These are phyloP conservation scores for human DNA, from an alignment of 2,113 vertebrate species.

Conservation along the genomic window DNA sequence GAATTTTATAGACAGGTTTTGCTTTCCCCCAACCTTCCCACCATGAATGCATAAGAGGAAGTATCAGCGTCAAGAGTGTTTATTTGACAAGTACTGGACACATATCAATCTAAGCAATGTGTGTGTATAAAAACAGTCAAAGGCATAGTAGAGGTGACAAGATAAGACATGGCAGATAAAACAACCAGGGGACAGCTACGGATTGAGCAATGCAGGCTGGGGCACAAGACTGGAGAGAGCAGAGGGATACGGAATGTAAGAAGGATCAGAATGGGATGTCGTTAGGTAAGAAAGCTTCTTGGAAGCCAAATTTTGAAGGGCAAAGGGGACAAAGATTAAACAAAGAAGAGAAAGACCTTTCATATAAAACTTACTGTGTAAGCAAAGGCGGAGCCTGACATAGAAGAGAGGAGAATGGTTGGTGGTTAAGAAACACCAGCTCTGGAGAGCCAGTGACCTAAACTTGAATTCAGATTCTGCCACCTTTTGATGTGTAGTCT, in stretches of 20 bases:
- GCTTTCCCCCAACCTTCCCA: background rate
- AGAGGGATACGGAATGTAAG: too few species aligned
- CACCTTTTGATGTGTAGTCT: background rate
- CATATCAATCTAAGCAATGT: background rate
- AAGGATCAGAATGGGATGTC: background rate
- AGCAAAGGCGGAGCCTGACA: background rate
- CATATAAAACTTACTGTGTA: background rate
- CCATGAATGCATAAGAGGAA: background rate
- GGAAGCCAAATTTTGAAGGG: background rate
- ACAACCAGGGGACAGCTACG: background rate
- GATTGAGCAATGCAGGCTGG: background rate
- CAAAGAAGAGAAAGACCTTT: background rate
- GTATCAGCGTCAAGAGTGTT: background rate
- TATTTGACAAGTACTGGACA: constrained; percentile 24
- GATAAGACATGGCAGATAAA: background rate
- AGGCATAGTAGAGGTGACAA: background rate
- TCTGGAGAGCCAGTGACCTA: background rate
- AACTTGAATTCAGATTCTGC: background rate
- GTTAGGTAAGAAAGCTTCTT: background rate
- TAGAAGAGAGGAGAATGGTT: background rate
- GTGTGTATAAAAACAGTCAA: background rate
- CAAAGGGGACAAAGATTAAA: background rate
- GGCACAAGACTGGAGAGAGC: too few species aligned
- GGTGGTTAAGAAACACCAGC: background rate
- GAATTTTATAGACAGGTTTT: background rate